phyloP scores from a whole-genome alignment of 2,888 invertebrate species.

The Xylocampa areola region DNA sequence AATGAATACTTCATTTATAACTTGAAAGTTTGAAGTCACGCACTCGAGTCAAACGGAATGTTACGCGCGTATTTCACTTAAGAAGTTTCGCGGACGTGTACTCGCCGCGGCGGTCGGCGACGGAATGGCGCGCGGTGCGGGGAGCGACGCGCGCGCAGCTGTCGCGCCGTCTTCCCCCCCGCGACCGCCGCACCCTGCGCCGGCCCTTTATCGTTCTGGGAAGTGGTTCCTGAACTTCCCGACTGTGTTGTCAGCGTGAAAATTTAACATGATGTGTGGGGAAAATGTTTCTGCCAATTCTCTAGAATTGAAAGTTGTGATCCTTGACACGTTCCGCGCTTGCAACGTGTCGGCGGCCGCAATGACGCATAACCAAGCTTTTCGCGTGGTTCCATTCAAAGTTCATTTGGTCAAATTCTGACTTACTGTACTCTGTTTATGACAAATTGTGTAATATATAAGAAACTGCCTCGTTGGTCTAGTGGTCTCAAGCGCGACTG shows the following conservation, averaged over 20 bases:
- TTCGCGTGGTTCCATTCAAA: slow-evolving; percentile 66
- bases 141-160: slow-evolving; percentile 86
- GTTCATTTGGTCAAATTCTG: slow-evolving; percentile 58
- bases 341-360: slow-evolving; percentile 66
- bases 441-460: slow-evolving; percentile 2
- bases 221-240: slow-evolving; percentile 90
- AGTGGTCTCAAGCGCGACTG: too few relatives aligned
- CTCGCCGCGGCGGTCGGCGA: slow-evolving; percentile 70
- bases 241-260: slow-evolving; percentile 77
- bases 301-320: slow-evolving; percentile 79
- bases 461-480: too few relatives aligned
- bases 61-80: slow-evolving; percentile 75
- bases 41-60: slow-evolving; percentile 73
- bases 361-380: slow-evolving; percentile 77
- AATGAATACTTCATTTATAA: slow-evolving; percentile 63
- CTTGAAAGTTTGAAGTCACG: slow-evolving; percentile 70
- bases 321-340: slow-evolving; percentile 78
- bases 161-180: slow-evolving; percentile 78
- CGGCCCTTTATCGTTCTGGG: slow-evolving; percentile 89
- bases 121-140: slow-evolving; percentile 79
- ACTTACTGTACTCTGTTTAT: slow-evolving; percentile 34
- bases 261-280: slow-evolving; percentile 65
- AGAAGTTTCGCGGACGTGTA: slow-evolving; percentile 62
- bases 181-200: slow-evolving; percentile 65
- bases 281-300: slow-evolving; percentile 61